phyloP scores from a whole-genome alignment of 2,888 invertebrate species.

The Dicranocentrus wangi region DNA sequence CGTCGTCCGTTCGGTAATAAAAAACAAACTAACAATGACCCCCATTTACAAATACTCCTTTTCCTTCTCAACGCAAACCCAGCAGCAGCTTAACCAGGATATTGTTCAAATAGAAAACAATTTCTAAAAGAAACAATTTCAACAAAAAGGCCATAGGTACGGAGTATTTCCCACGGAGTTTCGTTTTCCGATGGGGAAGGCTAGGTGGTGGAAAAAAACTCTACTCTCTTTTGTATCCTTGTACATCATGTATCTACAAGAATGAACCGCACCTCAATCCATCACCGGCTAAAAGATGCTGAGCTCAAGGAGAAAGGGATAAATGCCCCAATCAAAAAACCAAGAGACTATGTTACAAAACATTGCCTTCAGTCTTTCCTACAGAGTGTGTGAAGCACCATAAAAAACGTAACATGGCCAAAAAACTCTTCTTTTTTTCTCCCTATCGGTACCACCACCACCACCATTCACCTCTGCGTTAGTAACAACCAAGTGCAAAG shows the following conservation, averaged over 20 bases:
- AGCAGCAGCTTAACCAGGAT: conserved; percentile 1
- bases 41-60: background rate
- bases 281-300: conserved; percentile 40
- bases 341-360: conserved; percentile 19
- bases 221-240: conserved; percentile 9
- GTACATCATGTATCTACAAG: conserved; percentile 51
- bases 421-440: conserved; percentile 21
- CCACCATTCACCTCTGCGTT: conserved; percentile 4
- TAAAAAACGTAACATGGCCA: conserved; percentile 15
- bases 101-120: conserved; percentile 43
- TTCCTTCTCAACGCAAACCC: conserved; percentile 36
- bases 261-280: conserved; percentile 63
- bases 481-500: conserved; percentile 32
- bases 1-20: conserved; percentile 40
- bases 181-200: background rate
- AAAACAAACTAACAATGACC: conserved; percentile 16
- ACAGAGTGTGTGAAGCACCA: conserved; percentile 20
- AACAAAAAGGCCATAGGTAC: background rate
- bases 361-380: conserved; percentile 15
- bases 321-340: conserved; percentile 34
- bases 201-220: conserved; percentile 7
- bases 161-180: conserved; percentile 41
- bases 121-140: conserved; percentile 40
- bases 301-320: conserved; percentile 46
- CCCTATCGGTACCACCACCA: background rate